A percentile compares a stretch with the other conserved stretches of the same genome.
These are phyloP conservation scores for Conus ventricosus DNA, from an alignment of 1,140 invertebrate genomes.

Conservation along the genomic window DNA sequence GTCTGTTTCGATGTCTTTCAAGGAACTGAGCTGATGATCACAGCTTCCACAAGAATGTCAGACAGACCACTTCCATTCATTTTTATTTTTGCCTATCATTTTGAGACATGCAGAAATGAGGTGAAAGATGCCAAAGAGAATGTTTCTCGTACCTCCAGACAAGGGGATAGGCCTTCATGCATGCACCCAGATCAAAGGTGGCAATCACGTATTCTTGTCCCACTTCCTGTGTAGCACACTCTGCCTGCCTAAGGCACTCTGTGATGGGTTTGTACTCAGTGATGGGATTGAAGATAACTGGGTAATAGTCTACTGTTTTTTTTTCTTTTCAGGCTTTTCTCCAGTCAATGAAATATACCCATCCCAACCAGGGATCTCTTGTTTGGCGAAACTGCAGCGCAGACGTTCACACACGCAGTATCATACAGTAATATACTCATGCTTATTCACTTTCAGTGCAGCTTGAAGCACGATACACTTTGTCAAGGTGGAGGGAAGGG, in stretches of 20 bases:
- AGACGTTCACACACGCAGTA: no score
- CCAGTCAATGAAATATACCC: slow-evolving; percentile 47
- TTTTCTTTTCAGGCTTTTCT: slow-evolving; percentile 16
- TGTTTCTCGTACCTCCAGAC: slow-evolving; percentile 54
- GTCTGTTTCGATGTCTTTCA: slow-evolving; percentile 37
- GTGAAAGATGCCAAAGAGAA: slow-evolving; percentile 50
- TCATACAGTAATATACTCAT: no score
- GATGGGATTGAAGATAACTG: slow-evolving; percentile 49
- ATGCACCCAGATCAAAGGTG: slow-evolving; percentile 54
- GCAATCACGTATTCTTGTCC: slow-evolving; percentile 43
- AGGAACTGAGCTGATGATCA: slow-evolving; percentile 38
- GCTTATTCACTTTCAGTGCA: no score
- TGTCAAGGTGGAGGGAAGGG: no score
- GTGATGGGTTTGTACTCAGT: slow-evolving; percentile 46
- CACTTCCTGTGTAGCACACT: slow-evolving; percentile 44
- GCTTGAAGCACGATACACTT: no score
- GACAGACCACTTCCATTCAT: slow-evolving; percentile 45
- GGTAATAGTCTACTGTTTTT: slow-evolving; percentile 54
- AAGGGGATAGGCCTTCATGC: slow-evolving; percentile 53
- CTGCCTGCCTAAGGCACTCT: slow-evolving; percentile 46
- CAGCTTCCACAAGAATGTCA: slow-evolving; percentile 47
- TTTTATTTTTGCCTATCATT: slow-evolving; percentile 55
- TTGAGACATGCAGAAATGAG: slow-evolving; percentile 24
- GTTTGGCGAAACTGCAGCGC: no score
- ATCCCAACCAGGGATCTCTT: slow-evolving; percentile 37